Percentiles rank a stretch among this genome's conserved stretches.
Evolutionary conservation across 2,888 invertebrate species (phyloP).

Genomic region (Aphidoletes aphidimyza): DNA sequence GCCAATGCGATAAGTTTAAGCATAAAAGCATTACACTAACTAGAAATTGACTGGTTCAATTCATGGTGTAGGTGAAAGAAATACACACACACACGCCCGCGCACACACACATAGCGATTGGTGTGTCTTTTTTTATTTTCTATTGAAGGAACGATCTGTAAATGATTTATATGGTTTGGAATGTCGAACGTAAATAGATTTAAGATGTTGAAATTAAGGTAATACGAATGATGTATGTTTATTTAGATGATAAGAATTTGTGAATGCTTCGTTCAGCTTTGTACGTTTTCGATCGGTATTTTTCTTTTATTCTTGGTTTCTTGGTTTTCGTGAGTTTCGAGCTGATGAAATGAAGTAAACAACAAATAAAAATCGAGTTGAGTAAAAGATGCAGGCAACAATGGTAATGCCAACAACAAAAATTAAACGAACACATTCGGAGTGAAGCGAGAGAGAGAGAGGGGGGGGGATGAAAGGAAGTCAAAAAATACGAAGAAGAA

Average conservation of each 20-base stretch:
- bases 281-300: not conserved
- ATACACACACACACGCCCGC: too few relatives aligned
- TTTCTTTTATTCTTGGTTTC: not conserved
- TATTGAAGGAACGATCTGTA: constrained; percentile 52
- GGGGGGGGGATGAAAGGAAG: not conserved
- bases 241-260: constrained; percentile 37
- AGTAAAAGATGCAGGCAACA: not conserved
- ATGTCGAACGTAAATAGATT: constrained; percentile 40
- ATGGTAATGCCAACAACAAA: constrained; percentile 20
- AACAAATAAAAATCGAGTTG: not conserved
- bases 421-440: not conserved
- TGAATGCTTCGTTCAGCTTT: not conserved
- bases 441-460: not conserved
- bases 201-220: constrained; percentile 35
- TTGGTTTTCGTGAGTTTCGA: not conserved
- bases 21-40: not conserved
- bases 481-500: too few relatives aligned
- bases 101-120: not conserved
- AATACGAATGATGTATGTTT: constrained; percentile 53
- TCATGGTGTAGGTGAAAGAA: too few relatives aligned
- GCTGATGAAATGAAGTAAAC: constrained; percentile 20
- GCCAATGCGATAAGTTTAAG: constrained; percentile 25
- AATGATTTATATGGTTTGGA: constrained; percentile 39
- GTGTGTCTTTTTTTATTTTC: too few relatives aligned
- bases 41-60: not conserved